phyloP scores from a whole-genome alignment of 2,113 vertebrate species.

The Leiothrix lutea region DNA sequence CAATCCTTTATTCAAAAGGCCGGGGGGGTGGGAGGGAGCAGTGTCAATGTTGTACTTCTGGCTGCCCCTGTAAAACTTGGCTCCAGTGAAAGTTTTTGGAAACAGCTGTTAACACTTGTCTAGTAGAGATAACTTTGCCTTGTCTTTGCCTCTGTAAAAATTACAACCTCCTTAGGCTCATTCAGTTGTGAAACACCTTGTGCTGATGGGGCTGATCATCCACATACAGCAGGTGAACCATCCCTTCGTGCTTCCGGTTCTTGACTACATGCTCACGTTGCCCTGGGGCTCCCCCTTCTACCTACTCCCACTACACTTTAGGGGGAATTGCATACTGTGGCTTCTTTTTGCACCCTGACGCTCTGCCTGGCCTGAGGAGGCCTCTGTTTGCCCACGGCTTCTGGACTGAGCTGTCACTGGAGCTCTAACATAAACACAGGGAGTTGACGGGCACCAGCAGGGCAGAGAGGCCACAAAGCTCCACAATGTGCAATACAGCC shows the following conservation, averaged over 20 bases:
- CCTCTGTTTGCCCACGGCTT: background rate
- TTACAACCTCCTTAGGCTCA: background rate
- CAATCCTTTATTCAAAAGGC: background rate
- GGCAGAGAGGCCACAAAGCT: background rate
- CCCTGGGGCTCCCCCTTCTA: background rate
- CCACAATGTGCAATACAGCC: background rate
- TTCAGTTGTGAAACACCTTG: background rate
- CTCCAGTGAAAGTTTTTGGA: background rate
- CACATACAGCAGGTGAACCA: background rate
- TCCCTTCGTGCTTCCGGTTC: background rate
- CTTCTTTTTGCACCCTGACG: background rate
- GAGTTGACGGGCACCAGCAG: fast-evolving
- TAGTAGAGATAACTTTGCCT: background rate
- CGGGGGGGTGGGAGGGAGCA: too few relatives aligned
- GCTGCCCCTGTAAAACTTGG: background rate
- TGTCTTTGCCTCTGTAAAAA: background rate
- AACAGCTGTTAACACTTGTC: background rate
- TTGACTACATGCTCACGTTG: too few relatives aligned
- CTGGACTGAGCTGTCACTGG: background rate
- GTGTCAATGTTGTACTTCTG: background rate
- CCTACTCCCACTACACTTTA: background rate
- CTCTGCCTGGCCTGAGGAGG: background rate
- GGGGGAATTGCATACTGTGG: fast-evolving
- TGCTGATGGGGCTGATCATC: background rate
- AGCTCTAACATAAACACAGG: background rate